phyloP scores from a whole-genome alignment of 2,888 invertebrate genomes.

The Leptinotarsa peninsularis region DNA sequence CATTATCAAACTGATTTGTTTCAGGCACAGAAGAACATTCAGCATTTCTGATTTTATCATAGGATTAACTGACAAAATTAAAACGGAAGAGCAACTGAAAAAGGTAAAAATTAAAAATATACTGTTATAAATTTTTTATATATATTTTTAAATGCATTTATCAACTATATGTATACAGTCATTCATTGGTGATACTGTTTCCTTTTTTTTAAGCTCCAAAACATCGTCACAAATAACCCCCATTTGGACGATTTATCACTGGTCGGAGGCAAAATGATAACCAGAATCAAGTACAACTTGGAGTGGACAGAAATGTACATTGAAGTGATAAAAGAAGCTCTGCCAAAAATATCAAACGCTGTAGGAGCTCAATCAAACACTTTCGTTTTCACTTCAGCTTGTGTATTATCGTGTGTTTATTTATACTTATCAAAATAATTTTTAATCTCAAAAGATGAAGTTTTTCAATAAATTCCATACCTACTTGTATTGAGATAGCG shows the following conservation, averaged over 20 bases:
- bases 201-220: slow-evolving; percentile 4
- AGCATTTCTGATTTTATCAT: slow-evolving; percentile 7
- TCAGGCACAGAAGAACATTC: slow-evolving; percentile 13
- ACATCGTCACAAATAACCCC: neutral
- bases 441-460: neutral
- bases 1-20: neutral
- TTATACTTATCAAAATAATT: neutral
- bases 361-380: neutral
- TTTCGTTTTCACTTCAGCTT: neutral
- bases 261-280: neutral
- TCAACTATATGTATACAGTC: too few species aligned
- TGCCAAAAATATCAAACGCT: neutral
- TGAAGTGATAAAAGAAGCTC: slow-evolving; percentile 13
- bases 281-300: slow-evolving; percentile 6
- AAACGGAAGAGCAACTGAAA: slow-evolving; percentile 18
- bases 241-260: neutral
- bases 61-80: slow-evolving; percentile 24
- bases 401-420: neutral
- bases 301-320: slow-evolving; percentile 16
- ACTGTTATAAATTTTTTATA: neutral
- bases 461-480: neutral
- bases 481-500: too few species aligned
- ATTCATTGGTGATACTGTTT: too few species aligned
- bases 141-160: neutral
- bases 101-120: slow-evolving; percentile 4